These are phyloP conservation scores for Cyclopterus lumpus DNA, from an alignment of 2,797 vertebrate species.

Conservation along the genomic window DNA sequence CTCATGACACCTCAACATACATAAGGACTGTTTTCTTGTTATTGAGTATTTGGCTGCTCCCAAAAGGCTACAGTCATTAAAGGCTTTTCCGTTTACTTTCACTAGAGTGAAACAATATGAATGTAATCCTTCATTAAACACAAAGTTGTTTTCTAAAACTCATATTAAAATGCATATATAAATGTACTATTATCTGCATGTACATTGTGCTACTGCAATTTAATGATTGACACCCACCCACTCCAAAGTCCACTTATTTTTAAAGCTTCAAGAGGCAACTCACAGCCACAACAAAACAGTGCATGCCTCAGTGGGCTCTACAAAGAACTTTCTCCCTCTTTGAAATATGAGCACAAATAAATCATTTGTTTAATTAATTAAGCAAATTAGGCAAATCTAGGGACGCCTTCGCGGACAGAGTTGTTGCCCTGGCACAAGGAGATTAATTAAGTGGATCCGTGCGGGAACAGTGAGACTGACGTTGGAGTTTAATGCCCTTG, in stretches of 20 bases:
- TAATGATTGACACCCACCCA: conserved; percentile 71
- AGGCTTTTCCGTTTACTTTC: conserved; percentile 23
- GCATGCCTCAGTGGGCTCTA: conserved; percentile 62
- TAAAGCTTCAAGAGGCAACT: conserved; percentile 59
- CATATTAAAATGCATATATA: conserved; percentile 46
- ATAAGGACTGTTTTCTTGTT: not conserved
- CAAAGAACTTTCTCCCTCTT: conserved; percentile 65
- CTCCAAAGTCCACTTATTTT: conserved; percentile 55
- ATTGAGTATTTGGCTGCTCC: not conserved
- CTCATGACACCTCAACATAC: conserved; percentile 22
- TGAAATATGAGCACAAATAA: conserved; percentile 79
- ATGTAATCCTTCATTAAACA: conserved; percentile 28
- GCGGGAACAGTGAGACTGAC: conserved; percentile 72
- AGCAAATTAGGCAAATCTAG: conserved; percentile 81
- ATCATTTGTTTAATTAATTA: conserved; percentile 85
- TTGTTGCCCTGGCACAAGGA: conserved; percentile 71
- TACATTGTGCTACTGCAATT: conserved; percentile 39
- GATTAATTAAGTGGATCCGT: conserved; percentile 81
- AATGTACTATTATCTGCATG: conserved; percentile 41
- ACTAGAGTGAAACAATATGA: conserved; percentile 5
- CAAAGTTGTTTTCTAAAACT: conserved; percentile 39
- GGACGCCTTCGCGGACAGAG: conserved; percentile 71
- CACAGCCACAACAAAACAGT: conserved; percentile 60
- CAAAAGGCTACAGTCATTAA: conserved; percentile 3
- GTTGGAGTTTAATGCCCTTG: conserved; percentile 55